These are phyloP conservation scores for Tupaia chinensis DNA, from an alignment of 2,113 vertebrate genomes.

Conservation along the genomic window DNA sequence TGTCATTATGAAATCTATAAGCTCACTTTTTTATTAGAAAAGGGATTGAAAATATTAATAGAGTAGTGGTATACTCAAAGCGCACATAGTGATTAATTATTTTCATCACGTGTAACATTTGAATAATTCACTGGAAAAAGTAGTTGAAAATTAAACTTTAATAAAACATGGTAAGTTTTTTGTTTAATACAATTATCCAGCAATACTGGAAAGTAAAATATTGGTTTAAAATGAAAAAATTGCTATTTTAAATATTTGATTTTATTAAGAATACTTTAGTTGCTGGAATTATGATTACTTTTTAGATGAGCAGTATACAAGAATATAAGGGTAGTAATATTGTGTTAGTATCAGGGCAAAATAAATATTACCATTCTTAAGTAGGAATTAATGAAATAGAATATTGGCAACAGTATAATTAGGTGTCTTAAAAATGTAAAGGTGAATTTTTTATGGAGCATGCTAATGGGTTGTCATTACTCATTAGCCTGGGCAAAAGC, in stretches of 20 bases:
- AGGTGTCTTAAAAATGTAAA: neutral
- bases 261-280: conserved; percentile 50
- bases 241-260: neutral
- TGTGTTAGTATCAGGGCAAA: neutral
- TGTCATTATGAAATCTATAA: neutral
- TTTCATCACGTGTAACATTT: neutral
- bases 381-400: conserved; percentile 20
- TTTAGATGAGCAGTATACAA: neutral
- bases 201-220: neutral
- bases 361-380: conserved; percentile 1
- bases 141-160: conserved; percentile 18
- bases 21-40: neutral
- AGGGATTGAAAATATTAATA: neutral
- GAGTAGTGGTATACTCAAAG: neutral
- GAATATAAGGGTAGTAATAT: neutral
- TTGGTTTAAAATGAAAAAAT: conserved; percentile 50
- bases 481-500: conserved; percentile 37
- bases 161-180: neutral
- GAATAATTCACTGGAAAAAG: conserved; percentile 29
- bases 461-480: conserved; percentile 45
- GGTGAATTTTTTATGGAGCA: conserved; percentile 54
- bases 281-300: neutral
- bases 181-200: neutral
- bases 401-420: neutral
- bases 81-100: neutral